Percentiles rank a stretch among this genome's conserved stretches.
Evolutionary conservation across 2,113 vertebrate species (phyloP).

Genomic region (Mormyrus iriodes): DNA sequence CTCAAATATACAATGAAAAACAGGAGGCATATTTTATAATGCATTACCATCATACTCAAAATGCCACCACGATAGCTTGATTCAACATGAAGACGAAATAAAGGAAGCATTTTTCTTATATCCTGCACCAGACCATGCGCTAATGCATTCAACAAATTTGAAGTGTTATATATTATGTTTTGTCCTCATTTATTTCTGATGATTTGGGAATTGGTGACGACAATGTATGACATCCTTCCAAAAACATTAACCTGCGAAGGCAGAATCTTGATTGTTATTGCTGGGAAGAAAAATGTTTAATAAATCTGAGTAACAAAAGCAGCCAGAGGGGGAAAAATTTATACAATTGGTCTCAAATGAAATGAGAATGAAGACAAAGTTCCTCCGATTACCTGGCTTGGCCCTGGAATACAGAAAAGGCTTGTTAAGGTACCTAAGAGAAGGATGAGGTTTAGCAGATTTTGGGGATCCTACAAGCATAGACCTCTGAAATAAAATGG

Average conservation of each 20-base stretch:
- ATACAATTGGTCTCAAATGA: slow-evolving; percentile 47
- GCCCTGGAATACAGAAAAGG: slow-evolving; percentile 18
- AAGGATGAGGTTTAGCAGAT: not conserved
- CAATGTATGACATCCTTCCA: not conserved
- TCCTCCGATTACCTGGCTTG: not conserved
- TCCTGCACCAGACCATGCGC: not conserved
- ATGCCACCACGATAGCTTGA: not conserved
- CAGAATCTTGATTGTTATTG: not conserved
- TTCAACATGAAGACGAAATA: not conserved
- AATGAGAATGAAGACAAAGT: slow-evolving; percentile 55
- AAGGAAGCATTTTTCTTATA: not conserved
- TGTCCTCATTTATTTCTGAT: not conserved
- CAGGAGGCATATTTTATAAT: not conserved
- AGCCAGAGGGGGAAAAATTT: not conserved
- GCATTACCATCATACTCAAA: not conserved
- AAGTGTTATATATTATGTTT: not conserved
- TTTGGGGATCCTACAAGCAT: not conserved
- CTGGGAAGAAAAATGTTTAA: slow-evolving; percentile 6
- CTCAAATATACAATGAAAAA: not conserved
- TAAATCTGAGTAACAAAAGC: not conserved
- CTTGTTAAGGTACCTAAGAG: not conserved
- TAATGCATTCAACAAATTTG: not conserved
- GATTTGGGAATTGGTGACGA: not conserved
- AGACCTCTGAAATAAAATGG: not conserved
- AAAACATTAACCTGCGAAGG: not conserved